phyloP scores from a whole-genome alignment of 2,888 invertebrate species.

The Napeogenes inachia region DNA sequence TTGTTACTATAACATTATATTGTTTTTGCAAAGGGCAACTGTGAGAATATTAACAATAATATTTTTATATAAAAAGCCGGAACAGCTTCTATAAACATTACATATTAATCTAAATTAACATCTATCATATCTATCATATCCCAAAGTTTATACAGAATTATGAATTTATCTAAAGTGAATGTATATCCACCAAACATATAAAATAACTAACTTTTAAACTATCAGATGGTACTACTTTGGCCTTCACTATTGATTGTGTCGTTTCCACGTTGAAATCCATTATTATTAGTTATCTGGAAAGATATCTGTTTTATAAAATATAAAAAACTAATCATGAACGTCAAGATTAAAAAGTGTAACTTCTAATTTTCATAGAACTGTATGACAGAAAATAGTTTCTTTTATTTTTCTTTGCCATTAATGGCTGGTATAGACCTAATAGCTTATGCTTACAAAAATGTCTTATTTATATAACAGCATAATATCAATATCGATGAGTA shows the following conservation, averaged over 20 bases:
- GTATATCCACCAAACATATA: not conserved
- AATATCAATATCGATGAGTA: no score
- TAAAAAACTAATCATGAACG: not conserved
- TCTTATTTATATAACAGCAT: no score
- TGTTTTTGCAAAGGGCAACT: no score
- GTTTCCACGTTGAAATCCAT: conserved; percentile 50
- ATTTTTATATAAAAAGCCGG: no score
- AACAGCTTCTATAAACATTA: no score
- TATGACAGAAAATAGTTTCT: conserved; percentile 2
- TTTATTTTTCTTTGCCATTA: not conserved
- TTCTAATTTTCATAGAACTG: not conserved
- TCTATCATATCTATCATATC: no score
- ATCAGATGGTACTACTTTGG: conserved; percentile 44
- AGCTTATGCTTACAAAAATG: no score
- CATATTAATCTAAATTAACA: no score
- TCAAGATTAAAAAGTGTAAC: conserved; percentile 2
- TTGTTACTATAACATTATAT: no score
- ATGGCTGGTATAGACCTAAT: no score
- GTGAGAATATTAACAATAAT: no score
- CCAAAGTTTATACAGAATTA: no score
- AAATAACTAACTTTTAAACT: conserved; percentile 45
- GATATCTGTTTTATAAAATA: not conserved
- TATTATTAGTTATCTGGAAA: conserved; percentile 13
- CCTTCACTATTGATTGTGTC: conserved; percentile 48
- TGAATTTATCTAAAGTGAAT: not conserved